Conservation (phyloP, 2,797 vertebrate species). For the Lateolabrax maculatus region DNA sequence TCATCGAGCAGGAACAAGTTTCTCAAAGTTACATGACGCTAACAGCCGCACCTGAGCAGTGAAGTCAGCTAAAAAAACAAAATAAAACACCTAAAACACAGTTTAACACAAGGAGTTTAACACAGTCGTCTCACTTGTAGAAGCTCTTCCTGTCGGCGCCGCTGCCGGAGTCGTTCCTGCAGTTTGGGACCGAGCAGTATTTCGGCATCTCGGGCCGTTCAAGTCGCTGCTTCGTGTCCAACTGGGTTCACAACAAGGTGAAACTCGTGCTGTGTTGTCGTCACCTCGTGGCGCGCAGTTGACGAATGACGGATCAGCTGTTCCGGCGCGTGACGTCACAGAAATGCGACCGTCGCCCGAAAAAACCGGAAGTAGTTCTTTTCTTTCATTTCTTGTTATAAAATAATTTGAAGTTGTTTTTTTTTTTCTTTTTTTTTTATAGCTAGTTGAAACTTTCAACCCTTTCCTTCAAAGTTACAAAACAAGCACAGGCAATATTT, state of each 20-base stretch:
- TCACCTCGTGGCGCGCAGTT: constrained; percentile 61
- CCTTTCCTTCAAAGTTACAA: background rate
- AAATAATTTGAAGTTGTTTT: too few relatives aligned
- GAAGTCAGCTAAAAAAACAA: background rate
- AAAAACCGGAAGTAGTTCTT: too few relatives aligned
- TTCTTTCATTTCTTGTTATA: background rate
- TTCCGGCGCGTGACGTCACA: constrained; percentile 42
- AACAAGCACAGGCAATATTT: background rate
- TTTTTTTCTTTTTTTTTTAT: background rate
- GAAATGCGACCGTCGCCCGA: constrained; percentile 21
- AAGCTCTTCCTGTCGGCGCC: constrained; percentile 79
- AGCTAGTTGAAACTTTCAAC: background rate
- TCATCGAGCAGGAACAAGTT: background rate
- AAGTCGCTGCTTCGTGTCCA: background rate
- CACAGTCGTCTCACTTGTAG: constrained; percentile 78
- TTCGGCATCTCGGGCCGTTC: constrained; percentile 75
- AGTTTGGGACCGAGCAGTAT: constrained; percentile 82
- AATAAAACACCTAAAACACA: background rate
- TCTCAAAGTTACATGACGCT: constrained; percentile 13
- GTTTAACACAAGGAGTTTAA: rapidly evolving
- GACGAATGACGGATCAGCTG: constrained; percentile 71
- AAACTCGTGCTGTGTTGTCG: constrained; percentile 70
- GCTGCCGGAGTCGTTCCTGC: constrained; percentile 76
- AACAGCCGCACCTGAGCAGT: background rate
- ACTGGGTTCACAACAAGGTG: constrained; percentile 73